These are phyloP conservation scores for Hymenopus coronatus DNA, from an alignment of 2,888 invertebrate genomes.

Conservation along the genomic window DNA sequence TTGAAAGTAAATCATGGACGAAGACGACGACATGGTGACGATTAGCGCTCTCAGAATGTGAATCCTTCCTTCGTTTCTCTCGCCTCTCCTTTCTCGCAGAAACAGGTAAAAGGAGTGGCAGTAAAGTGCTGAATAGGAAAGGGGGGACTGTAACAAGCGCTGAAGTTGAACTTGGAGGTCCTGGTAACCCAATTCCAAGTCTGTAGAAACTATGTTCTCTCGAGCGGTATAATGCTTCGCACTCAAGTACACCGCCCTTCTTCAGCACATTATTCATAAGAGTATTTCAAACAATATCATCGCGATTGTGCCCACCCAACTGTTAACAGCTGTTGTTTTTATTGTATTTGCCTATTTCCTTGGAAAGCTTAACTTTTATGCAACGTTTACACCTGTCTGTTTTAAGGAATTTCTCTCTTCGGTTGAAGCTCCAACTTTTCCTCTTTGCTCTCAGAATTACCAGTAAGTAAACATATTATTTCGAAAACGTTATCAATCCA, in stretches of 20 bases:
- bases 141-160: not conserved
- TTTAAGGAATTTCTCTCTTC: too few relatives aligned
- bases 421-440: too few relatives aligned
- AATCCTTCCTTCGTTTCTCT: not conserved
- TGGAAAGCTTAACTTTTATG: too few relatives aligned
- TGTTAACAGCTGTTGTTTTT: not conserved
- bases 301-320: too few relatives aligned
- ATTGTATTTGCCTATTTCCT: not conserved
- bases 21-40: not conserved
- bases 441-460: too few relatives aligned
- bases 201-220: not conserved
- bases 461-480: too few relatives aligned
- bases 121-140: not conserved
- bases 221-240: not conserved
- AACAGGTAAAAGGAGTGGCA: not conserved
- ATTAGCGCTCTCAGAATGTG: not conserved
- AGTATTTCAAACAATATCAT: not conserved
- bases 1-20: not conserved
- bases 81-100: not conserved
- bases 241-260: not conserved
- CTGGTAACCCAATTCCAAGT: not conserved
- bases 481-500: too few relatives aligned
- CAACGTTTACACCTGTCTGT: too few relatives aligned
- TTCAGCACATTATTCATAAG: not conserved
- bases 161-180: not conserved